Percentiles rank a stretch among this genome's conserved stretches.
Conservation (phyloP, 2,113 vertebrate species). For the Apaloderma vittatum region DNA sequence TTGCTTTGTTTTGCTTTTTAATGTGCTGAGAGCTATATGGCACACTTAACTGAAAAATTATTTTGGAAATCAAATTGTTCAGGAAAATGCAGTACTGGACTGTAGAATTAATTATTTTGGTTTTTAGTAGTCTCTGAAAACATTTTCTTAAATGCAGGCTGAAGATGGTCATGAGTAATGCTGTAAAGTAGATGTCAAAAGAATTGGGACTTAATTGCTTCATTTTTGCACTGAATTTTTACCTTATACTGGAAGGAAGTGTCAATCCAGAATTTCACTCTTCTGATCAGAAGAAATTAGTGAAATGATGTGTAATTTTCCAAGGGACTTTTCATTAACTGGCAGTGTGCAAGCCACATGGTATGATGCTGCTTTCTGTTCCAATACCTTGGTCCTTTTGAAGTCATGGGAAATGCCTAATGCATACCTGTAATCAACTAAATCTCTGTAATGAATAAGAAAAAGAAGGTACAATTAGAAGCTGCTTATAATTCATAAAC, state of each 20-base stretch:
- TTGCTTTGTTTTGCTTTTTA: neutral
- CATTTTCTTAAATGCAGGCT: fast-evolving
- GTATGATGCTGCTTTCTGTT: neutral
- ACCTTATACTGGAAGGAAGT: neutral
- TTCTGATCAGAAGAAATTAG: constrained; percentile 2
- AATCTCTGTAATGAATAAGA: neutral
- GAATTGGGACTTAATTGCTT: neutral
- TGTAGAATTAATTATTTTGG: neutral
- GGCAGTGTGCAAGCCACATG: neutral
- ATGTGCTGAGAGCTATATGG: neutral
- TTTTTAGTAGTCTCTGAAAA: neutral
- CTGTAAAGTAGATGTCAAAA: constrained; percentile 13
- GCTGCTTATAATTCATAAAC: neutral
- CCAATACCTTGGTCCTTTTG: neutral
- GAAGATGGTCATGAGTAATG: neutral
- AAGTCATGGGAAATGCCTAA: neutral
- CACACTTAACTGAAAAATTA: neutral
- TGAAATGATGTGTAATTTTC: neutral
- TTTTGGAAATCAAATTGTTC: neutral
- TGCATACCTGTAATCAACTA: neutral
- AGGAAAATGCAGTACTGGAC: neutral
- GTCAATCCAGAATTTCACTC: neutral
- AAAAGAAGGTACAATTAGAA: neutral
- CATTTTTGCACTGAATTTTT: neutral
- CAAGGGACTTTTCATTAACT: constrained; percentile 15